A percentile compares a stretch with the other conserved stretches of the same genome.
Conservation (phyloP, 2,888 invertebrate genomes). For the Cheilosia scutellata region DNA sequence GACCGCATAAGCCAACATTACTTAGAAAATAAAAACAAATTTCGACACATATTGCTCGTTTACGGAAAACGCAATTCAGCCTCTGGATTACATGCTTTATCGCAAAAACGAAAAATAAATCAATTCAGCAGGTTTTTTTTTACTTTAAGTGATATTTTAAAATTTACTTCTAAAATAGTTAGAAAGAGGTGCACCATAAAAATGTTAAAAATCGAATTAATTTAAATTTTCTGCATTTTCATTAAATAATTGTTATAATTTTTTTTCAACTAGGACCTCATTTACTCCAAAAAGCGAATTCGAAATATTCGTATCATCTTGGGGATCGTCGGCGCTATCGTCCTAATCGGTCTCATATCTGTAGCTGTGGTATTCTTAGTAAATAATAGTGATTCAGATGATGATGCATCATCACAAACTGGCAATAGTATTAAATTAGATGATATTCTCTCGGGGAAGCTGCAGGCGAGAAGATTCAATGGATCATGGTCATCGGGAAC, state of each 20-base stretch:
- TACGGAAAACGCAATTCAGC: too few species aligned
- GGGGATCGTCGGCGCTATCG: conserved; percentile 85
- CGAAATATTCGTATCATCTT: conserved; percentile 86
- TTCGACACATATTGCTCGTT: too few species aligned
- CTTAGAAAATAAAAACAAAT: too few species aligned
- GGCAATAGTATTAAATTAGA: conserved; percentile 86
- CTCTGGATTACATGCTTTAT: too few species aligned
- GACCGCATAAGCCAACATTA: too few species aligned
- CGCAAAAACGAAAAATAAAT: too few species aligned
- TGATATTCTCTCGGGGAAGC: conserved; percentile 89
- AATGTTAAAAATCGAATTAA: too few species aligned
- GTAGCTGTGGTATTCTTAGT: conserved; percentile 87
- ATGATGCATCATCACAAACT: conserved; percentile 58
- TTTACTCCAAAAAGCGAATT: conserved; percentile 85
- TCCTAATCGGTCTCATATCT: conserved; percentile 86
- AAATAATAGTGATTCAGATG: conserved; percentile 79
- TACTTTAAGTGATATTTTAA: too few species aligned
- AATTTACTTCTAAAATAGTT: too few species aligned
- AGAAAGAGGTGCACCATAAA: too few species aligned
- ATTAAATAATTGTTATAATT: not conserved
- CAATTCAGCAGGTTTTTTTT: too few species aligned
- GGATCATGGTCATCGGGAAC: conserved; percentile 91
- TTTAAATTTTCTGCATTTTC: not conserved
- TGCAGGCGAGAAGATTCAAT: conserved; percentile 89
- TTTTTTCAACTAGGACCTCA: conserved; percentile 85